A percentile compares a stretch with the other conserved stretches of the same genome.
phyloP scores from a whole-genome alignment of 2,113 vertebrate genomes.

The Chrysochloris asiatica region DNA sequence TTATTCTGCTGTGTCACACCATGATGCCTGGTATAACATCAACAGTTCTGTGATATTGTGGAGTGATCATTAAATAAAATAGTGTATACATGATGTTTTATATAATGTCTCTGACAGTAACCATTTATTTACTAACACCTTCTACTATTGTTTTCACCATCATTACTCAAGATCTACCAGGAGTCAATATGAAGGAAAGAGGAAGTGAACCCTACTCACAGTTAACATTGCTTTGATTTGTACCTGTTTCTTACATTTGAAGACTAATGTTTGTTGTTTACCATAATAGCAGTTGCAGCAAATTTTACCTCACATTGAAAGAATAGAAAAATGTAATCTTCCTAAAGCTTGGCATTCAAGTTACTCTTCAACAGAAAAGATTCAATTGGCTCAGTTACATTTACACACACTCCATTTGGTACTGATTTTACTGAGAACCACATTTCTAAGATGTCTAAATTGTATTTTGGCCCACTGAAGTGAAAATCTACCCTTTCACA shows the following conservation, averaged over 20 bases:
- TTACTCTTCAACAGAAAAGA: constrained; percentile 52
- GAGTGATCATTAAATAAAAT: neutral
- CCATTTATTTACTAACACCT: neutral
- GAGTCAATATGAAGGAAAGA: neutral
- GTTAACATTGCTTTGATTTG: constrained; percentile 12
- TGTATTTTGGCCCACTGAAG: constrained; percentile 65
- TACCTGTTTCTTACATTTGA: constrained; percentile 25
- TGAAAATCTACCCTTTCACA: constrained; percentile 60
- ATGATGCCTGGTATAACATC: neutral
- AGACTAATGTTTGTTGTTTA: constrained; percentile 55
- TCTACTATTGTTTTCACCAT: neutral
- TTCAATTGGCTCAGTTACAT: constrained; percentile 61
- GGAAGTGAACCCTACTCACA: neutral
- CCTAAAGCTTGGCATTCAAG: constrained; percentile 52
- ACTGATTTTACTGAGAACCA: constrained; percentile 70
- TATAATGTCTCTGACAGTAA: neutral
- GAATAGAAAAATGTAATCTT: constrained; percentile 47
- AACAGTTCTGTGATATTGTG: neutral
- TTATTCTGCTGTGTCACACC: too few relatives aligned
- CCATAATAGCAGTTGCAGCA: neutral
- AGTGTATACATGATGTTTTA: neutral
- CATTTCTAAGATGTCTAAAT: constrained; percentile 74
- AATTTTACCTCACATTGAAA: neutral
- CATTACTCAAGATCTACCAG: neutral
- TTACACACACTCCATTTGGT: constrained; percentile 66